phyloP scores from a whole-genome alignment of 2,113 vertebrate genomes.

The Aegotheles bennettii region DNA sequence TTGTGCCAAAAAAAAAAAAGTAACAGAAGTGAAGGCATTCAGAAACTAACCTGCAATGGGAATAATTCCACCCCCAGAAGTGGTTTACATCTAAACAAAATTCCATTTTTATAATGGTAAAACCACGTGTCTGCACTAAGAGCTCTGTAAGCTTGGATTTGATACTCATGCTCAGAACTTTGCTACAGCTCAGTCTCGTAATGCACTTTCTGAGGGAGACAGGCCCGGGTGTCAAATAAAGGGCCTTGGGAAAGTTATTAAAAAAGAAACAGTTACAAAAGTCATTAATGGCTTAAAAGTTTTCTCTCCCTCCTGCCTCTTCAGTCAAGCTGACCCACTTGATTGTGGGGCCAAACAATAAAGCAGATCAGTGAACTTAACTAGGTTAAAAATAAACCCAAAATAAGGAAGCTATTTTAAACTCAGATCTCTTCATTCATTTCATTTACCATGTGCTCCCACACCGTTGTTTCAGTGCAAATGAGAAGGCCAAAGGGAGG shows the following conservation, averaged over 20 bases:
- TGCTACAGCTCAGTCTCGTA: not conserved
- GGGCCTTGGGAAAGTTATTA: not conserved
- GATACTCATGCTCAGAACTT: not conserved
- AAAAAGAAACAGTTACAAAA: not conserved
- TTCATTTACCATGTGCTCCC: not conserved
- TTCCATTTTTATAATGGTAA: not conserved
- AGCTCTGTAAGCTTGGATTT: not conserved
- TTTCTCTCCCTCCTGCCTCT: not conserved
- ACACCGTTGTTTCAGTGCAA: not conserved
- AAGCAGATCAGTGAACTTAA: not conserved
- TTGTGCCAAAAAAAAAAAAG: not conserved
- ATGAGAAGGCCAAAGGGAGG: not conserved
- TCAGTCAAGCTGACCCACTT: not conserved
- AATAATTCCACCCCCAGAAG: not conserved
- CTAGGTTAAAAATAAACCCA: not conserved
- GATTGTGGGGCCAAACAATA: not conserved
- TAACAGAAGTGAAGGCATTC: not conserved
- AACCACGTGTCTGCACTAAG: not conserved
- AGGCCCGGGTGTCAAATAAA: not conserved
- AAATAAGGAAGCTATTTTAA: slow-evolving; percentile 18
- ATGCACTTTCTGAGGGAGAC: not conserved
- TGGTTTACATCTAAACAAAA: not conserved
- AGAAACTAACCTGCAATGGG: not conserved
- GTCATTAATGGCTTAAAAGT: not conserved
- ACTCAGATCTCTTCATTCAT: slow-evolving; percentile 23